Evolutionary conservation across 2,888 invertebrate species (phyloP), one percentile per base, ranked within the genome.

Genomic region (Caenorhabditis sp.): DNA sequence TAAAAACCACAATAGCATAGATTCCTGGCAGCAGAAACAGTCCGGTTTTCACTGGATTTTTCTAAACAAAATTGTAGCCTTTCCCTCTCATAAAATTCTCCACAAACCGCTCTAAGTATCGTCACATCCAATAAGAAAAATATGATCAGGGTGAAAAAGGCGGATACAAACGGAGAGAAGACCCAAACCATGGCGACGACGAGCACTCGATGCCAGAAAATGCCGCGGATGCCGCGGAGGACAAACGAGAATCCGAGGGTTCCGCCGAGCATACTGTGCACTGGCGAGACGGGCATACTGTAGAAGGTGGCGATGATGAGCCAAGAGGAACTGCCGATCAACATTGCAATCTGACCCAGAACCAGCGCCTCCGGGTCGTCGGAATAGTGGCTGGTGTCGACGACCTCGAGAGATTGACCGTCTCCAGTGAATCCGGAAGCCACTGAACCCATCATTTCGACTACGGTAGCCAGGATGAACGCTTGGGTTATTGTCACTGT

Each of bases 191-290:
- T 2, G 0, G 61, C 55, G n/a, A 77, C 56, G 15, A 64, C 8
- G 0, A 24, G 13, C 0, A 70, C 70, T 5, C 80, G 74, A 37
- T 65, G 40, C 96, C 96, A 97, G 85, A 95, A 94, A 35, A 97
- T 94, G 2, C 97, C 97, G 51, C 94, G 93, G 5, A 95, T 94
- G 32, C 98, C 98, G 89, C 95, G 94, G 55, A 96, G 96, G 1
- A 97, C 96, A 80, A 98, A 94, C 47, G 97, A 96, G 93, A 97
- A 98, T 8, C 98, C 98, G 77, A 98, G 95, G 0, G 97, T 97
- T 40, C 98, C 97, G 22, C 98, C 98, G 47, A 98, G 97, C 90
- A 98, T 97, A 89, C 97, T 97, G 93, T 98, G 98, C 0, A 98
- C 98, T 35, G 97, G 97, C n/a, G 97, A 98, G 72, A 98, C 97